phyloP scores from a whole-genome alignment of 2,888 invertebrate species.

The Amphipyra berbera region DNA sequence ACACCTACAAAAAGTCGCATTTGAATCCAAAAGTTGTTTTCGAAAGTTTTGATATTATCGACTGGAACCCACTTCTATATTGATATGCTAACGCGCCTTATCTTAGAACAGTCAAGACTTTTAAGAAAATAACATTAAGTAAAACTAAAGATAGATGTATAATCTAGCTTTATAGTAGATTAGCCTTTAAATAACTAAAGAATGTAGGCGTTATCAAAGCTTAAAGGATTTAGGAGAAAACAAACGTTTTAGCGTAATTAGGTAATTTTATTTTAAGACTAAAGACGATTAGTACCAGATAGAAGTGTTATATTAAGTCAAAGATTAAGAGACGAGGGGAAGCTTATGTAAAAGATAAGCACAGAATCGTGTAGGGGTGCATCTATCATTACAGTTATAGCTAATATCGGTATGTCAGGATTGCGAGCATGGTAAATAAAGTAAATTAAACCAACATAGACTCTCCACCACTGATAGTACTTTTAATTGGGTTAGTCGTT shows the following conservation, averaged over 20 bases:
- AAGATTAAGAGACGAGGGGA: neutral
- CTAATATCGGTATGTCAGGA: too few species aligned
- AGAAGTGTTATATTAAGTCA: neutral
- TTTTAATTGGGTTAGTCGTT: too few species aligned
- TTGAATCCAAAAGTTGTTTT: too few species aligned
- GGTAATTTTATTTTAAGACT: neutral
- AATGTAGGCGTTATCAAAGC: slow-evolving; percentile 7
- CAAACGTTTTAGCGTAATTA: neutral
- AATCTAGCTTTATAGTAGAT: neutral
- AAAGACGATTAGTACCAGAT: neutral
- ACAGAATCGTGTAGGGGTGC: too few species aligned
- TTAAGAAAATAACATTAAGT: neutral
- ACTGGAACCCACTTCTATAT: too few species aligned
- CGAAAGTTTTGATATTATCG: too few species aligned
- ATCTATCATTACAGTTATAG: too few species aligned
- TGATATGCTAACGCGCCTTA: neutral
- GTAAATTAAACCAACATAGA: too few species aligned
- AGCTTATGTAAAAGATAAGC: too few species aligned
- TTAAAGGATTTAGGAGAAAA: neutral
- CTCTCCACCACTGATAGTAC: too few species aligned
- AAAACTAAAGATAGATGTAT: slow-evolving; percentile 3
- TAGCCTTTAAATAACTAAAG: slow-evolving; percentile 4
- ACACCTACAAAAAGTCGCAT: too few species aligned
- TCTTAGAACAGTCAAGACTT: neutral
- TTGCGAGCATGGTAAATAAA: too few species aligned